These are phyloP conservation scores for Mamestra brassicae DNA, from an alignment of 2,888 invertebrate genomes.

Conservation along the genomic window DNA sequence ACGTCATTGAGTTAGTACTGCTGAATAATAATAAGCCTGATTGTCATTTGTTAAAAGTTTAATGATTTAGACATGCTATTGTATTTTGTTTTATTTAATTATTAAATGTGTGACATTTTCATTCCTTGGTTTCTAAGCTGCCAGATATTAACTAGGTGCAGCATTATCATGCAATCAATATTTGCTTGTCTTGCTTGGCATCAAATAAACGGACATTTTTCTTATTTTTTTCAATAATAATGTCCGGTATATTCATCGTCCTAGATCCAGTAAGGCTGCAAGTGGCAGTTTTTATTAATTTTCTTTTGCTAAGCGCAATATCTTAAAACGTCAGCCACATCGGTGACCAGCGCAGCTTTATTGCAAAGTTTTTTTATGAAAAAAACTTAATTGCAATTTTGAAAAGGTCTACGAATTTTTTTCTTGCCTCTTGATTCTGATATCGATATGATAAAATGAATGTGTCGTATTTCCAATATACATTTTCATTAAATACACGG, in stretches of 20 bases:
- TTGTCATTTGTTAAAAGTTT: conserved; percentile 11
- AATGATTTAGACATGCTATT: not conserved
- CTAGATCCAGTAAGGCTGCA: not conserved
- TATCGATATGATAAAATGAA: not conserved
- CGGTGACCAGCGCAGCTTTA: conserved; percentile 21
- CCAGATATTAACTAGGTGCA: not conserved
- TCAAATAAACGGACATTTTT: not conserved
- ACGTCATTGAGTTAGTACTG: conserved; percentile 31
- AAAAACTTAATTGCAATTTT: not conserved
- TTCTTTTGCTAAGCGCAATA: conserved; percentile 7
- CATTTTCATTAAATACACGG: too few species aligned
- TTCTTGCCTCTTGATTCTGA: not conserved
- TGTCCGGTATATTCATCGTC: not conserved
- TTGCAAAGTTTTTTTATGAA: conserved; percentile 22
- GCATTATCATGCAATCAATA: not conserved
- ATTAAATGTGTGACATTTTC: too few species aligned
- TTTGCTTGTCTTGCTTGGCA: too few species aligned
- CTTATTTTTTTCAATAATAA: not conserved
- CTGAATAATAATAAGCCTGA: conserved; percentile 7
- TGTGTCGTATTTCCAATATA: not conserved
- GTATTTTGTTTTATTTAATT: not conserved
- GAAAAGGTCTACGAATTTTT: not conserved
- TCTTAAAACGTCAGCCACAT: conserved; percentile 15
- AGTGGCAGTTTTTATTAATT: conserved; percentile 17
- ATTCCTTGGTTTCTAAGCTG: not conserved